A percentile compares a stretch with the other conserved stretches of the same genome.
Conservation (phyloP, 2,113 vertebrate species). For the Sapajus apella region DNA sequence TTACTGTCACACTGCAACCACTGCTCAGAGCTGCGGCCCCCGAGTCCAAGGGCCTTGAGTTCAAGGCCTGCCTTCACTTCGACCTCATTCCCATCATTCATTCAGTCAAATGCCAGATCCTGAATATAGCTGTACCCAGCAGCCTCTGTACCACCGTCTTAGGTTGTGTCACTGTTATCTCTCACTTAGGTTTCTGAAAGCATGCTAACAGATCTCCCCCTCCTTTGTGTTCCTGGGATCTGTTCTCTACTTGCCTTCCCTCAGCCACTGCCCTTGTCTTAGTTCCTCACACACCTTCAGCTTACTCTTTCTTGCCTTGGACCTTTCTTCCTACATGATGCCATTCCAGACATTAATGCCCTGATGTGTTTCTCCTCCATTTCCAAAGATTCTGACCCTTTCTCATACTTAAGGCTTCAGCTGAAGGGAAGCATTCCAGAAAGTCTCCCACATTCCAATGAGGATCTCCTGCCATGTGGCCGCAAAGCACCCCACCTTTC, state of each 20-base stretch:
- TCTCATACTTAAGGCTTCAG: not conserved
- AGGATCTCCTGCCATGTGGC: not conserved
- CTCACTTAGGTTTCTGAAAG: not conserved
- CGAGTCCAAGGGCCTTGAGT: not conserved
- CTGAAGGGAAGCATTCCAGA: not conserved
- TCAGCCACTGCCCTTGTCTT: not conserved
- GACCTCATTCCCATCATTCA: not conserved
- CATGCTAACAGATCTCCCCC: not conserved
- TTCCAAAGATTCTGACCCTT: not conserved
- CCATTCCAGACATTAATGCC: not conserved
- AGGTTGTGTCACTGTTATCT: not conserved
- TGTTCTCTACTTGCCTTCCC: not conserved
- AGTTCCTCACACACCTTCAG: not conserved
- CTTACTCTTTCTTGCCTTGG: not conserved
- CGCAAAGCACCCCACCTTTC: not conserved
- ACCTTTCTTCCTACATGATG: not conserved
- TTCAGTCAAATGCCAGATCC: not conserved
- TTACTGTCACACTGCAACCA: not conserved
- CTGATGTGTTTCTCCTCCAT: not conserved
- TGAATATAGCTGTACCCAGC: not conserved
- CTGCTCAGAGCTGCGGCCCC: not conserved
- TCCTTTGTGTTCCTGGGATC: not conserved
- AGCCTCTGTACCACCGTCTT: not conserved
- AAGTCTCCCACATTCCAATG: not conserved
- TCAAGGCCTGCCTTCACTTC: not conserved